Percentiles rank a stretch among this genome's conserved stretches.
These are phyloP conservation scores for Mesoclemmys tuberculata DNA, from an alignment of 2,113 vertebrate genomes.

Conservation along the genomic window DNA sequence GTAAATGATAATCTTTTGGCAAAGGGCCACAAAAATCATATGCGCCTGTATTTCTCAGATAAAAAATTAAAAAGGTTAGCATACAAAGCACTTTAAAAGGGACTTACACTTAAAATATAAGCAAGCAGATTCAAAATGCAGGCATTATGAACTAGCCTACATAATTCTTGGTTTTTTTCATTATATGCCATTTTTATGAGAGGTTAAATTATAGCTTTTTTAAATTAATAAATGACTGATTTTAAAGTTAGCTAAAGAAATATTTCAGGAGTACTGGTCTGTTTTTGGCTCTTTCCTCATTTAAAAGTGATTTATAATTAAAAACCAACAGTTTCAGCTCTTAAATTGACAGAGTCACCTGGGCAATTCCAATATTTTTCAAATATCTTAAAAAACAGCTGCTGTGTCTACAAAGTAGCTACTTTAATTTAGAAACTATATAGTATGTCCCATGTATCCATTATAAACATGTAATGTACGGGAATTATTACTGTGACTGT, in stretches of 20 bases:
- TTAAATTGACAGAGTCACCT: neutral
- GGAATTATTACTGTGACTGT: neutral
- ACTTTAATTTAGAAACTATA: neutral
- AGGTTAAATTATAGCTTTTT: neutral
- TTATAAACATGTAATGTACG: neutral
- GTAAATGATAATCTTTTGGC: slow-evolving; percentile 79
- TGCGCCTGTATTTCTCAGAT: slow-evolving; percentile 71
- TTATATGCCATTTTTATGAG: neutral
- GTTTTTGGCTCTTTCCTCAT: neutral
- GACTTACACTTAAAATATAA: slow-evolving; percentile 67
- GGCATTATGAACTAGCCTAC: slow-evolving; percentile 19
- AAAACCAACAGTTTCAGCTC: neutral
- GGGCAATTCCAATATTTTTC: neutral
- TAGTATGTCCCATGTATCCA: neutral
- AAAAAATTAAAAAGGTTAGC: slow-evolving; percentile 68
- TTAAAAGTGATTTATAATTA: neutral
- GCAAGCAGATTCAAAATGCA: slow-evolving; percentile 54
- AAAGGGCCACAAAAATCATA: slow-evolving; percentile 63
- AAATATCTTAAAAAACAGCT: neutral
- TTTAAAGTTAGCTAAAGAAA: neutral
- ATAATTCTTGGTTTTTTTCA: neutral
- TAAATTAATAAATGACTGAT: neutral
- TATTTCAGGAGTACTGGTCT: neutral
- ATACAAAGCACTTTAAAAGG: slow-evolving; percentile 62
- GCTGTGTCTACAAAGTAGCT: neutral